A percentile compares a stretch with the other conserved stretches of the same genome.
Evolutionary conservation across 35 echinoderm and acorn worm genomes (phyloP).

Genomic region (Ophiothrix spiculata): DNA sequence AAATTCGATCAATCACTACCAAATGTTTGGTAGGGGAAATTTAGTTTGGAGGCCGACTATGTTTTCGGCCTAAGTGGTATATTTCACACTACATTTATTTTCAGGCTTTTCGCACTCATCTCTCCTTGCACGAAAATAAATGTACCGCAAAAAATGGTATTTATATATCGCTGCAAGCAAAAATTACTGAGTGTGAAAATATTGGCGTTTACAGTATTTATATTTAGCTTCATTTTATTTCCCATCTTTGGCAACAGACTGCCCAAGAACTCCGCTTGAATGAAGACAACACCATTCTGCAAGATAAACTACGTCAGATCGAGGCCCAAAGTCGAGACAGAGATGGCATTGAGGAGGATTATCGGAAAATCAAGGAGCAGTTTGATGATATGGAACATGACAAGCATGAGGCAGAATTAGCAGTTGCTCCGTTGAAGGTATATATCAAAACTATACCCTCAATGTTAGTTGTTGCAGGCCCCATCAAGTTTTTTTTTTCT

Average conservation of each 20-base stretch:
- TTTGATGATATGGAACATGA: constrained; percentile 67
- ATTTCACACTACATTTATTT: no score
- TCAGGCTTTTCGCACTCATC: no score
- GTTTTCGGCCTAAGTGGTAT: no score
- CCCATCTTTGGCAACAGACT: constrained; percentile 28
- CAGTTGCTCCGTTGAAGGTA: constrained; percentile 90
- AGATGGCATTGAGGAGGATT: constrained; percentile 57
- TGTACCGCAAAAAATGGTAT: no score
- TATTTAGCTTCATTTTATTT: not conserved
- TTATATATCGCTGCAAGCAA: no score
- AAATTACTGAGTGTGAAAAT: not conserved
- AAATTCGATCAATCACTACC: no score
- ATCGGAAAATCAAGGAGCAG: constrained; percentile 44
- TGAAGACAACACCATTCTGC: constrained; percentile 52
- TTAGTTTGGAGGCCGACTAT: no score
- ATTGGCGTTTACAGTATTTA: not conserved
- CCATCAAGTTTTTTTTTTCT: no score
- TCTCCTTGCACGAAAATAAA: no score
- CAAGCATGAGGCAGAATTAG: constrained; percentile 80
- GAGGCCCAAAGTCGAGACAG: constrained; percentile 42
- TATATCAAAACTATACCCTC: no score
- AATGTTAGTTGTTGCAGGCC: no score
- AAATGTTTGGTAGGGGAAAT: no score
- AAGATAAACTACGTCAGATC: constrained; percentile 40
- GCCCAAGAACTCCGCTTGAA: constrained; percentile 50